phyloP scores from a whole-genome alignment of 2,113 vertebrate genomes.

The Diglossa brunneiventris region DNA sequence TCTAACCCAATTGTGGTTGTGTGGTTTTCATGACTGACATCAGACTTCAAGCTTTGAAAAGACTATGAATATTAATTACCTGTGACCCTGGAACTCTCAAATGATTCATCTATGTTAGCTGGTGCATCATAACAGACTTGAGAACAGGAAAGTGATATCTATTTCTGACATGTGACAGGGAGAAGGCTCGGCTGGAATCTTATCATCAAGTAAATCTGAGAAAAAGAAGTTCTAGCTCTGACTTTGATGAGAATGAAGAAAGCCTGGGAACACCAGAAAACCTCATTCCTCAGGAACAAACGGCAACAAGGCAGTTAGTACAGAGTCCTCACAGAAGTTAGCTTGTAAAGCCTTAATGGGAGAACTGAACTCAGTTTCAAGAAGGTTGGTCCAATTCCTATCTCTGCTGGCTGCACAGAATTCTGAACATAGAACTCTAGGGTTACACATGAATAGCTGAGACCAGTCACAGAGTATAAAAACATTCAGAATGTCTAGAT shows the following conservation, averaged over 20 bases:
- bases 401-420: neutral
- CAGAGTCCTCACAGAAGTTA: neutral
- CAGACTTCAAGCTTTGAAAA: neutral
- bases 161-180: neutral
- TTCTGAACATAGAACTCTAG: neutral
- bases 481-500: neutral
- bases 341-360: neutral
- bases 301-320: neutral
- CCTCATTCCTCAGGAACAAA: neutral
- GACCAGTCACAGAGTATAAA: neutral
- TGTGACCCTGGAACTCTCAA: neutral
- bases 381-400: neutral
- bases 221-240: neutral
- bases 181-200: neutral
- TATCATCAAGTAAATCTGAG: neutral
- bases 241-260: neutral
- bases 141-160: neutral
- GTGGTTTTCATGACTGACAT: neutral
- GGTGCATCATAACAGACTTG: neutral
- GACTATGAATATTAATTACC: neutral
- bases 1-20: neutral
- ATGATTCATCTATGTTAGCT: neutral
- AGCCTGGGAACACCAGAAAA: neutral
- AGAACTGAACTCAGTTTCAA: neutral
- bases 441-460: neutral